Percentiles rank a stretch among this genome's conserved stretches.
phyloP scores from a whole-genome alignment of 2,113 vertebrate species.

The Macquaria australasica region DNA sequence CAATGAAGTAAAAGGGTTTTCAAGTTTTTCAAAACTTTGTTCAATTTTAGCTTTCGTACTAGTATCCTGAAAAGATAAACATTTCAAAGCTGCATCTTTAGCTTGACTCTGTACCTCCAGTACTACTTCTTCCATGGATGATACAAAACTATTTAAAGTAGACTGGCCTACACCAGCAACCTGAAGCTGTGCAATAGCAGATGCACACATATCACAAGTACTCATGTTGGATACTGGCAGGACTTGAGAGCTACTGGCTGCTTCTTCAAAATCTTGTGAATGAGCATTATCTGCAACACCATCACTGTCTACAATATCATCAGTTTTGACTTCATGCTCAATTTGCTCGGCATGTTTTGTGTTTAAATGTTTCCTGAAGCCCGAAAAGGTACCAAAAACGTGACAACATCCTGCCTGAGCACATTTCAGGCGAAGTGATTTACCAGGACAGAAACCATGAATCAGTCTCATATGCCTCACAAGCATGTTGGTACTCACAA shows the following conservation, averaged over 20 bases:
- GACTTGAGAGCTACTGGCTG: constrained; percentile 23
- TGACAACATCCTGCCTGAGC: too few relatives aligned
- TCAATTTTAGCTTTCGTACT: constrained; percentile 15
- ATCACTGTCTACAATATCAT: neutral
- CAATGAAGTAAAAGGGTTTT: constrained; percentile 47
- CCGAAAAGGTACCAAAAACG: too few relatives aligned
- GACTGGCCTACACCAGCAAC: constrained; percentile 45
- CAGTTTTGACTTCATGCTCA: neutral
- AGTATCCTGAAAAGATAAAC: constrained; percentile 42
- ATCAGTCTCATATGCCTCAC: constrained; percentile 28
- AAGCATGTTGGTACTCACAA: constrained; percentile 3
- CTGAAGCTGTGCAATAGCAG: constrained; percentile 55
- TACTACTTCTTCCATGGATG: constrained; percentile 48
- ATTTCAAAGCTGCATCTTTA: constrained; percentile 29
- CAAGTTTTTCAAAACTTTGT: constrained; percentile 23
- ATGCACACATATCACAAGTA: constrained; percentile 52
- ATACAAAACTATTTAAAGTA: constrained; percentile 43
- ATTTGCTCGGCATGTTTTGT: neutral
- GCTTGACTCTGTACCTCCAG: constrained; percentile 27
- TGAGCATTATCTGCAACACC: neutral
- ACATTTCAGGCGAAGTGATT: too few relatives aligned
- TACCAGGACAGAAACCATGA: constrained; percentile 19
- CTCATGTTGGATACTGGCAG: constrained; percentile 19
- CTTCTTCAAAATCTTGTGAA: neutral
- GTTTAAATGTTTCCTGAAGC: neutral